These are phyloP conservation scores for Orthonyx spaldingii DNA, from an alignment of 2,113 vertebrate genomes.

Conservation along the genomic window DNA sequence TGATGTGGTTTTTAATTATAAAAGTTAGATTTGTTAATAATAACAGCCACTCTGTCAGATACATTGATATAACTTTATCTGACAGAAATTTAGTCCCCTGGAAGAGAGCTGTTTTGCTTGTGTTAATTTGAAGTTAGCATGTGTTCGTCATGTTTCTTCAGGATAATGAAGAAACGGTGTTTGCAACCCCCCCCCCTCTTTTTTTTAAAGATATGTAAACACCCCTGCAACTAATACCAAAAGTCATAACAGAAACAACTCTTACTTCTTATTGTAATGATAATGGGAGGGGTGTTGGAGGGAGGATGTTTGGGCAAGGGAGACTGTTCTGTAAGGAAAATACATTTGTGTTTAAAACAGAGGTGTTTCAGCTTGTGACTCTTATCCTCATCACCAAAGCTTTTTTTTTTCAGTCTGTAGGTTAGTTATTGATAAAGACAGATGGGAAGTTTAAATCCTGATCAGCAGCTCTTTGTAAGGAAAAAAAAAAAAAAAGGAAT, in stretches of 20 bases:
- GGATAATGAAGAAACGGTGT: not conserved
- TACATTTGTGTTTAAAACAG: not conserved
- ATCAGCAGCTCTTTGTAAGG: not conserved
- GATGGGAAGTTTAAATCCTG: not conserved
- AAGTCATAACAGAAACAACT: conserved; percentile 40
- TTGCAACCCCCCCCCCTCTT: not conserved
- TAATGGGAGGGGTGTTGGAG: not conserved
- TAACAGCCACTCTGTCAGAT: not conserved
- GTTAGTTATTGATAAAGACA: not conserved
- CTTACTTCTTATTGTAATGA: not conserved
- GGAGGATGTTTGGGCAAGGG: not conserved
- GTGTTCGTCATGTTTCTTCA: conserved; percentile 33
- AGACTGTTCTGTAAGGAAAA: not conserved
- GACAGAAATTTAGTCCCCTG: not conserved
- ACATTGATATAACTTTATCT: not conserved
- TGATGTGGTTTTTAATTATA: not conserved
- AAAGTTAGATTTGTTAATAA: not conserved
- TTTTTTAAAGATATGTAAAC: not conserved
- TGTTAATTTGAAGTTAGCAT: conserved; percentile 28
- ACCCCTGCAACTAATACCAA: conserved; percentile 26
- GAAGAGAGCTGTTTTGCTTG: conserved; percentile 19
- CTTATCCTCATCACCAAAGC: not conserved
- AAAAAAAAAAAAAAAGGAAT: not conserved
- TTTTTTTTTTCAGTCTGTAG: not conserved
- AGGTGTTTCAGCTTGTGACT: conserved; percentile 51